These are phyloP conservation scores for Tinea semifulvella DNA, from an alignment of 2,888 invertebrate species.

Conservation along the genomic window DNA sequence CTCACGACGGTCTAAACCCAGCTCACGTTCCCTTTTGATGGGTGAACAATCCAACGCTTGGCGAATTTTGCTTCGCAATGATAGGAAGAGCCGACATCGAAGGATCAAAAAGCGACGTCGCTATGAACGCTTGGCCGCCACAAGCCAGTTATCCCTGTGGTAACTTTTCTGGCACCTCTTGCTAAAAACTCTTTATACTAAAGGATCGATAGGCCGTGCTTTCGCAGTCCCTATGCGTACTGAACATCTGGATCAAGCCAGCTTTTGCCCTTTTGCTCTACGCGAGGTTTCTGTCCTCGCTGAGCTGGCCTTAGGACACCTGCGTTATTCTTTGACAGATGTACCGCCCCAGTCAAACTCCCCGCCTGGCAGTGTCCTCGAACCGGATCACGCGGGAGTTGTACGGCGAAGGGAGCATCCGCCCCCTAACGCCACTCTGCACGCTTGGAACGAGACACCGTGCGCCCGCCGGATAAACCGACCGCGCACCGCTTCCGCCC, in stretches of 20 bases:
- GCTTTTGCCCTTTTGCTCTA: constrained; percentile 76
- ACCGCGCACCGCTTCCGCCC: constrained; percentile 30
- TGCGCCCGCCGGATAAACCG: constrained; percentile 26
- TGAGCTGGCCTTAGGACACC: constrained; percentile 71
- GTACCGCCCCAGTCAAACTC: constrained; percentile 75
- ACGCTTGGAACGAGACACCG: constrained; percentile 53
- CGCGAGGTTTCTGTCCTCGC: constrained; percentile 75
- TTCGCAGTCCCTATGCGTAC: constrained; percentile 71
- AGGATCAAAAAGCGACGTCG: constrained; percentile 76
- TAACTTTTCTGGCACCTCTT: constrained; percentile 78
- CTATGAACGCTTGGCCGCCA: constrained; percentile 72
- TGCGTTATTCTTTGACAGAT: constrained; percentile 73
- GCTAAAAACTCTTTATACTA: constrained; percentile 63
- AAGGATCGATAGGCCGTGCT: constrained; percentile 74
- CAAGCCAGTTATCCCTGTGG: constrained; percentile 76
- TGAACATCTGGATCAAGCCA: constrained; percentile 73
- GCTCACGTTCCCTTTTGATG: constrained; percentile 72
- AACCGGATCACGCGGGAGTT: constrained; percentile 54
- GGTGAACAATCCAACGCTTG: constrained; percentile 78
- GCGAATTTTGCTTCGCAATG: constrained; percentile 77
- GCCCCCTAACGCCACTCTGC: constrained; percentile 61
- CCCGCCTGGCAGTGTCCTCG: constrained; percentile 69
- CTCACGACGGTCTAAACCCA: constrained; percentile 73
- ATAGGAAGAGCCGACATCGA: constrained; percentile 81
- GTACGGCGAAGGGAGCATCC: constrained; percentile 26